A percentile compares a stretch with the other conserved stretches of the same genome.
These are phyloP conservation scores for Saxidomus purpurata DNA, from an alignment of 1,140 invertebrate genomes.

Conservation along the genomic window DNA sequence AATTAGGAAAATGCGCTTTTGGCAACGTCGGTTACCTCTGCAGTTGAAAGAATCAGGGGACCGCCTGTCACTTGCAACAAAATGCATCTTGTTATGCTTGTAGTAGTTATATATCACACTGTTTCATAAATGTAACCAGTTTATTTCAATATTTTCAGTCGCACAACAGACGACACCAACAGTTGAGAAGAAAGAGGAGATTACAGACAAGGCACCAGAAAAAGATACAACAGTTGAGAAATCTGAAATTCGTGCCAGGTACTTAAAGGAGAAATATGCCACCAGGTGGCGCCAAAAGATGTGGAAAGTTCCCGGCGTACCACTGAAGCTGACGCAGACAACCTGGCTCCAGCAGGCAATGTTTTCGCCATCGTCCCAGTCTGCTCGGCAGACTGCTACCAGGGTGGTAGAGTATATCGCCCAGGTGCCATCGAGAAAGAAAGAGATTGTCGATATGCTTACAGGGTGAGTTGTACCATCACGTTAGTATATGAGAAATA, in stretches of 20 bases:
- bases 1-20: too few species aligned
- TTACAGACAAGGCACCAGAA: not conserved
- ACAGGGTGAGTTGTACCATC: slow-evolving; percentile 89
- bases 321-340: slow-evolving; percentile 84
- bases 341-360: slow-evolving; percentile 96
- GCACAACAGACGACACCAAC: slow-evolving; percentile 26
- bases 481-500: too few species aligned
- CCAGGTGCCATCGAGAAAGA: slow-evolving; percentile 82
- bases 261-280: slow-evolving; percentile 93
- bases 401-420: slow-evolving; percentile 95
- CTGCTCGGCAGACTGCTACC: slow-evolving; percentile 95
- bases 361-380: slow-evolving; percentile 95
- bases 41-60: too few species aligned
- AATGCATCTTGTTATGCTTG: too few species aligned
- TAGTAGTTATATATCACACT: too few species aligned
- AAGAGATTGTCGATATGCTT: slow-evolving; percentile 92
- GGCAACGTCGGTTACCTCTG: too few species aligned
- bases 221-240: slow-evolving; percentile 71
- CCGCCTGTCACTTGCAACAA: too few species aligned
- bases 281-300: slow-evolving; percentile 87
- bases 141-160: too few species aligned
- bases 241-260: slow-evolving; percentile 88
- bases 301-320: slow-evolving; percentile 80
- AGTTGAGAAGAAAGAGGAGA: slow-evolving; percentile 76
- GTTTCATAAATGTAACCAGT: too few species aligned